Base-by-base conservation (phyloP, 2,113 vertebrate species). In the Cyanistes caeruleus region DNA sequence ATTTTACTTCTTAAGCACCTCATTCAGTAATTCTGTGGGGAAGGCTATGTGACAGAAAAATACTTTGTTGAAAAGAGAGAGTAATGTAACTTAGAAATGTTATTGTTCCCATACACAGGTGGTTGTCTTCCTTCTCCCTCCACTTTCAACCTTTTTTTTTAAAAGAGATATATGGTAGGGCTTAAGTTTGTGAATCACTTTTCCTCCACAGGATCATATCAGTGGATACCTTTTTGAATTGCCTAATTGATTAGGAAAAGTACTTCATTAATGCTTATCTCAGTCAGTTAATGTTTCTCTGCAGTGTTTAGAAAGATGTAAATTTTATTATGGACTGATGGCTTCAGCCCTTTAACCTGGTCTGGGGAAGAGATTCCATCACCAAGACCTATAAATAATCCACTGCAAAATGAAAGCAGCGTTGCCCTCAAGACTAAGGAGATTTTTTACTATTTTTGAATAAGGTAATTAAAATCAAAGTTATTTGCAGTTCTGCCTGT, bases 401-500 rank as follows among this genome's bases (percentile, higher is more conserved):
- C 5, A 15, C 9, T 3, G 5, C 7, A 76, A 90, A 88, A 81
- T 25, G 12, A 83, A 92, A 80, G 24, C 15, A 63, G 62, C 62
- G 31, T 76, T 89, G 74, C 39, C 53, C 93, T 76, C 43, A 68
- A 75, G 65, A 85, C 11, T 68, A 89, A 82, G 39, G 56, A 81
- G 10, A 1, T 33, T 69, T 89, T 92, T 85, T 31, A 60, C n/a
- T 55, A 28, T 31, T 63, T 85, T 92, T 83, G 3, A 87, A 48
- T 56, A 75, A 93, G 20, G 46, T 74, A 77, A 72, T 87, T 80
- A 75, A 92, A 96, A 95, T 43, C 7, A 58, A 92, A 77, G 46
- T 82, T 93, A 89, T 93, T 96, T 70, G 20, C 28, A 62, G 10
- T 68, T 96, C 67, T 93, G 35, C 41, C 78, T 72, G 22, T 80